phyloP scores from a whole-genome alignment of 2,888 invertebrate species.

The Rhaphigaster nebulosa region DNA sequence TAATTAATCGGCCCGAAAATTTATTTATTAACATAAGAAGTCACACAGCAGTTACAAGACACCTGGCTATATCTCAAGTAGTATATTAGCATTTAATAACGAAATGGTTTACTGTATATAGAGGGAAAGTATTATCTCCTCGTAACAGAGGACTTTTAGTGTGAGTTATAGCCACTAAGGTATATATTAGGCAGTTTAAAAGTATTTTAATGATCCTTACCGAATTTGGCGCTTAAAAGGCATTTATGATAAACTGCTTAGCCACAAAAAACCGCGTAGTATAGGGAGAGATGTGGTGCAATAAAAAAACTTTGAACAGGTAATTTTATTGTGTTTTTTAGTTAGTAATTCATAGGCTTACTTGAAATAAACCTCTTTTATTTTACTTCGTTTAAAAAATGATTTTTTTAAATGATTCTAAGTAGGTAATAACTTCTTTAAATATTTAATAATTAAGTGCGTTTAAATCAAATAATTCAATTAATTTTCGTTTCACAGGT shows the following conservation, averaged over 20 bases:
- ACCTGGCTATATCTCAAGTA: background rate
- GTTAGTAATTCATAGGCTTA: background rate
- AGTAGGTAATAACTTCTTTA: no score
- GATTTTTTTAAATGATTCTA: no score
- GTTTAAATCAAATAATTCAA: no score
- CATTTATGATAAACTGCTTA: background rate
- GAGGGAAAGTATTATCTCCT: slow-evolving; percentile 2
- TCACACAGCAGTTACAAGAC: background rate
- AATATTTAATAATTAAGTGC: no score
- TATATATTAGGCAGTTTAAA: background rate
- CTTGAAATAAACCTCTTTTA: background rate
- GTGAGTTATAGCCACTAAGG: background rate
- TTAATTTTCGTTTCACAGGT: no score
- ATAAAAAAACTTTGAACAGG: background rate
- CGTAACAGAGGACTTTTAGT: background rate
- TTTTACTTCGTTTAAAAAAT: no score
- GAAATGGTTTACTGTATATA: slow-evolving; percentile 10
- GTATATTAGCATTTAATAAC: slow-evolving; percentile 5
- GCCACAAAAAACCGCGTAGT: background rate
- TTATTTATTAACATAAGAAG: background rate
- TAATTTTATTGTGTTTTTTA: background rate
- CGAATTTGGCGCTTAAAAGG: background rate
- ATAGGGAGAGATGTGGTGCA: background rate
- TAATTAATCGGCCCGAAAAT: background rate
- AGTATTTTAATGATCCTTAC: background rate